Percentiles rank a stretch among this genome's conserved stretches.
These are phyloP conservation scores for Eumeta japonica DNA, from an alignment of 1,140 invertebrate species.

Conservation along the genomic window DNA sequence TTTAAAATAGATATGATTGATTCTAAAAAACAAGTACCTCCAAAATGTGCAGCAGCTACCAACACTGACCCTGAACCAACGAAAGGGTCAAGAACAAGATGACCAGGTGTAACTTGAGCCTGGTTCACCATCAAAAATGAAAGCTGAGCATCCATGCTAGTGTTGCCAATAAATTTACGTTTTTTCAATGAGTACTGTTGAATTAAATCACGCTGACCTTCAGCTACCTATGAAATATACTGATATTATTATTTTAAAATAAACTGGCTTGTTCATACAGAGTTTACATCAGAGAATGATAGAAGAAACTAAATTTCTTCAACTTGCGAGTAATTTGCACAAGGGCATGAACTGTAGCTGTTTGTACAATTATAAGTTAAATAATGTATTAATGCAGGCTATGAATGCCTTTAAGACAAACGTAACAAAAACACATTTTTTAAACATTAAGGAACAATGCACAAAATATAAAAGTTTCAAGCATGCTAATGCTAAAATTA, in stretches of 20 bases:
- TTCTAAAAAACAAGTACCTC: constrained; percentile 58
- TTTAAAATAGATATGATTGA: too few relatives aligned
- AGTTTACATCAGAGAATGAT: neutral
- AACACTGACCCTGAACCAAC: constrained; percentile 93
- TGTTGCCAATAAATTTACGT: constrained; percentile 94
- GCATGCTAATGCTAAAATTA: too few relatives aligned
- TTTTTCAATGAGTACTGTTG: constrained; percentile 80
- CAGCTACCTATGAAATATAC: constrained; percentile 61
- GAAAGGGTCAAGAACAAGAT: constrained; percentile 90
- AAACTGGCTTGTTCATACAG: neutral
- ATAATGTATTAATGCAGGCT: too few relatives aligned
- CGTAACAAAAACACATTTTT: neutral
- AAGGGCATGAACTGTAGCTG: neutral
- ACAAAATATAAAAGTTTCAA: too few relatives aligned
- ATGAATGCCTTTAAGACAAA: neutral
- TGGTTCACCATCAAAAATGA: constrained; percentile 94
- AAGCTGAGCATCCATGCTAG: constrained; percentile 93
- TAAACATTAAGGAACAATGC: too few relatives aligned
- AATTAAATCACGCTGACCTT: constrained; percentile 80
- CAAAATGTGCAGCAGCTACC: constrained; percentile 87
- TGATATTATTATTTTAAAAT: neutral
- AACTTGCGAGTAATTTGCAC: neutral
- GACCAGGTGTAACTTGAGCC: constrained; percentile 70
- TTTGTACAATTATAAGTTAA: too few relatives aligned
- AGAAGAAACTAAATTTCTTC: neutral